Evolutionary conservation across 2,888 invertebrate genomes (phyloP), one percentile per base, ranked within the genome.

Genomic region (Ditylenchus weischeri): DNA sequence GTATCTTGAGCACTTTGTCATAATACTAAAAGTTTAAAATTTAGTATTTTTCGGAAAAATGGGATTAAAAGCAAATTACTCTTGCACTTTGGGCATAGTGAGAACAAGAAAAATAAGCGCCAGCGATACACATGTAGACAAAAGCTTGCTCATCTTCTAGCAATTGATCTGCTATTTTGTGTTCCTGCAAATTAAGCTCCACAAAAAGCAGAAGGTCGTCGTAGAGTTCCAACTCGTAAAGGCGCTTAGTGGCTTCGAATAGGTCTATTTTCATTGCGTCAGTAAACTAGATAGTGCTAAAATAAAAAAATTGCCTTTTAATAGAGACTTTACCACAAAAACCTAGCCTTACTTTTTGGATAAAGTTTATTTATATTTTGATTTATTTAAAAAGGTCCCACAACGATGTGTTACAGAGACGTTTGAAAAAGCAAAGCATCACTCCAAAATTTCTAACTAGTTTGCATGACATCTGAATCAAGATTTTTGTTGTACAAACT

Each of bases 201-300:
- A 54, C 49, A 21, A 65, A 47, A 43, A 68, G 54, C 13, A 65
- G 18, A 6, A 68, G 43, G 58, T 68, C 68, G 7, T 68, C 68
- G 43, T 65, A 68, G 7, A 68, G 47, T 48, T 68, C 68, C 15
- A 68, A 36, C 23, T 66, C 50, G 49, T 68, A 57, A 13, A 68
- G 61, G 11, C 59, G 57, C 35, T 67, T 48, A 4, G 64, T 48
- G 18, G 49, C 23, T 21, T 49, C 43, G 47, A 68, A 68, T n/a
- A 58, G 38, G n/a, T 66, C 65, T n/a, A 21, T 23, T 48, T 62
- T 62, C 62, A 47, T 62, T 48, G 19, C 4, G 3, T 47, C 15
- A 43, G 15, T 43, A 15, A 43, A 43, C 43, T 15, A 43, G 43
- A 13, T 1, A 43, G 15, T 10, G 43, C 15, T 43, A 43, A 43